Base-by-base conservation (phyloP, 2,113 vertebrate genomes). In the Malurus cyaneus region DNA sequence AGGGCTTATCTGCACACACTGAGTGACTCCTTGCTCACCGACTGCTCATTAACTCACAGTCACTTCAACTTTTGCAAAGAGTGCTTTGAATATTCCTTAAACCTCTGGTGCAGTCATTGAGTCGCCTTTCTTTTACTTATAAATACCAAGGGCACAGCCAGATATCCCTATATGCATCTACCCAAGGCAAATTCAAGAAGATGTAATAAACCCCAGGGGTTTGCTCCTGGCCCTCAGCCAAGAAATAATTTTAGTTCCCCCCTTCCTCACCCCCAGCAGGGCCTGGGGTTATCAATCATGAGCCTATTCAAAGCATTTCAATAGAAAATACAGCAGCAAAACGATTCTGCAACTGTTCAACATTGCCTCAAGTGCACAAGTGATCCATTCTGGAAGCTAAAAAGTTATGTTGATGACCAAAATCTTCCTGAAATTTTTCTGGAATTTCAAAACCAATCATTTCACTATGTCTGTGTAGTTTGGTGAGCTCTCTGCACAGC, bases 231-330 rank as follows among this genome's bases (percentile, higher is more conserved):
- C 11, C 20, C 64, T 44, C 19, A 60, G 25, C 25, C 28, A 53
- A 41, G 6, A 83, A 59, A 29, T 25, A 6, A 67, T 39, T 53
- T 70, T 15, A 39, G 23, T 39, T 19, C 18, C 14, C 13, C 20
- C 16, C 18, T 11, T 3, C 3, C 11, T 28, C 5, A 3, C 3
- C 11, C 28, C 5, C 36, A 88, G 86, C 47, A 78, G 13, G 36
- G 18, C 10, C 31, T 1, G 1, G 2, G 9, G 23, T 52, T 72
- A 77, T 56, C 59, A 34, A 64, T 36, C 78, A 32, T 0, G 0
- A 18, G 6, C 6, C 16, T 6, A 7, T 18, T 49, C 41, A 41
- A 18, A 46, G 34, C 50, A 23, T 8, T 72, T 62, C 78, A 72
- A 41, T 24, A 54, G 53, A 13, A 87, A 42, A 14, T 3, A 76